Evolutionary conservation across 1,140 invertebrate genomes (phyloP).

Genomic region (Drosophila azteca): DNA sequence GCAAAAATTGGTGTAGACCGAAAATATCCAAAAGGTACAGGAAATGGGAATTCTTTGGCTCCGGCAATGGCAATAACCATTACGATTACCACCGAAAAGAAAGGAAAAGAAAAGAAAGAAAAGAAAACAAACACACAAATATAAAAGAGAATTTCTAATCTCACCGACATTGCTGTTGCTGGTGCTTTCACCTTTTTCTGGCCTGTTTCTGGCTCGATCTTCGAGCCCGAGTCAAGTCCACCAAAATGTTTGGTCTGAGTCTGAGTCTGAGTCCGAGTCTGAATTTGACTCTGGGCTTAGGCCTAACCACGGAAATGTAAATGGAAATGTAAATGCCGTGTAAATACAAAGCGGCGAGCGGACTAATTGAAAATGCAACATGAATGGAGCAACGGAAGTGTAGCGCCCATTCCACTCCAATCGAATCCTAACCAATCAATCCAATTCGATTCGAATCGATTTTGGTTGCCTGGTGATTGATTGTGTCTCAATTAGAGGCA

Average conservation of each 20-base stretch:
- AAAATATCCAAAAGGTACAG: slow-evolving; percentile 25
- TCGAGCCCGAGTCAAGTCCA: not conserved
- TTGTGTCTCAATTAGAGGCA: slow-evolving; percentile 54
- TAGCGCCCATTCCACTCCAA: slow-evolving; percentile 33
- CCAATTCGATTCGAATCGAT: slow-evolving; percentile 12
- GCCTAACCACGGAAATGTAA: slow-evolving; percentile 51
- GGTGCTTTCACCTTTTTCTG: slow-evolving; percentile 61
- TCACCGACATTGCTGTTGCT: slow-evolving; percentile 1
- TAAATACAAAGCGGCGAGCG: slow-evolving; percentile 49
- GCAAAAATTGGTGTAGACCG: not conserved
- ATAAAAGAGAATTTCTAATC: slow-evolving; percentile 57
- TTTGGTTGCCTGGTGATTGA: slow-evolving; percentile 32
- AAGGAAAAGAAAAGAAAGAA: slow-evolving; percentile 3
- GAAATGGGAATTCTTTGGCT: slow-evolving; percentile 63
- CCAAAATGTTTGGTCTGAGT: not conserved
- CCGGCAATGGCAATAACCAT: slow-evolving; percentile 34
- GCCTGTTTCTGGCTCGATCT: slow-evolving; percentile 44
- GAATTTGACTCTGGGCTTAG: not conserved
- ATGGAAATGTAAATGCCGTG: slow-evolving; percentile 61
- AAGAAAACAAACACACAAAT: not conserved
- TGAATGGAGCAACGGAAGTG: slow-evolving; percentile 46
- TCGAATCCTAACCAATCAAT: not conserved
- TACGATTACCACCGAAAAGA: slow-evolving; percentile 37
- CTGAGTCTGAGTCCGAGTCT: not conserved
- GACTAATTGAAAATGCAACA: slow-evolving; percentile 62